phyloP scores from a whole-genome alignment of 2,888 invertebrate genomes.

The Mythimna impura region DNA sequence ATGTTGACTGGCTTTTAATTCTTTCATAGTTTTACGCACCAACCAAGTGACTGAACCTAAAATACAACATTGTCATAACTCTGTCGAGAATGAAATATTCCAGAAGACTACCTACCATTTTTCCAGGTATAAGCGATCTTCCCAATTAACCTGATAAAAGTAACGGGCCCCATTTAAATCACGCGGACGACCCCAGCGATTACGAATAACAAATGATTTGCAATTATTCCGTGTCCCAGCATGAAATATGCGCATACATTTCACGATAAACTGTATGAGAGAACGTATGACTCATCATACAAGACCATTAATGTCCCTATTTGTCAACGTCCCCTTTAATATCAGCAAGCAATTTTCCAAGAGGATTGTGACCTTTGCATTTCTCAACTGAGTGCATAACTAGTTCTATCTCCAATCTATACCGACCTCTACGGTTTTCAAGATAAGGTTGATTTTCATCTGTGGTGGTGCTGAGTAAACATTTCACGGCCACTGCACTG shows the following conservation, averaged over 20 bases:
- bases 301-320: conserved; percentile 38
- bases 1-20: too few species aligned
- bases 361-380: conserved; percentile 74
- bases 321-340: conserved; percentile 65
- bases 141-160: conserved; percentile 9
- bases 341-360: conserved; percentile 74
- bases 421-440: conserved; percentile 37
- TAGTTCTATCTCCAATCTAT: conserved; percentile 36
- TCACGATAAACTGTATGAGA: conserved; percentile 13
- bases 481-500: conserved; percentile 78
- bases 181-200: conserved; percentile 14
- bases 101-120: not conserved
- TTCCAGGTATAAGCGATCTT: not conserved
- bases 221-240: conserved; percentile 42
- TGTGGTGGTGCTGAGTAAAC: conserved; percentile 49
- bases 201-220: conserved; percentile 50
- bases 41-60: not conserved
- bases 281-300: conserved; percentile 40
- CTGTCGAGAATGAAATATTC: conserved; percentile 3
- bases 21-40: not conserved
- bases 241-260: conserved; percentile 57
- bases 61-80: not conserved
- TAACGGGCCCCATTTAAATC: conserved; percentile 29
- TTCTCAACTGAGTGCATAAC: conserved; percentile 67
- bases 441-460: conserved; percentile 59